Evolutionary conservation across 2,797 vertebrate genomes (phyloP), one percentile per base, ranked within the genome.

Genomic region (Spinus olivaceus): DNA sequence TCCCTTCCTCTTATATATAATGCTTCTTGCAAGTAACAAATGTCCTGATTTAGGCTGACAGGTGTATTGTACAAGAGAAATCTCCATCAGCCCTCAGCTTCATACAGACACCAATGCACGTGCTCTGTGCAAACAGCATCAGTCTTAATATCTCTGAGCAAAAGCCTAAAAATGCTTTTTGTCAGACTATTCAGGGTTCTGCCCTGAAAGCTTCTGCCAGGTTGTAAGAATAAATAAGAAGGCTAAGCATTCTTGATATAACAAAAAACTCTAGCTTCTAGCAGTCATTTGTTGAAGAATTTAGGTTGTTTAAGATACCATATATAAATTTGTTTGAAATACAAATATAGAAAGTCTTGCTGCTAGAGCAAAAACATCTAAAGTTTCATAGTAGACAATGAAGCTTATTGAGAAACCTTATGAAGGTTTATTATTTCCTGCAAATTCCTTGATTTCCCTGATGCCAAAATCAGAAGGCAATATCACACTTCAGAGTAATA

Each of bases 21-120:
- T 1, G 1, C 8, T 57, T 77, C 57, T 23, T 32, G 19, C 8
- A 41, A 32, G 12, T 51, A 33, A 57, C 2, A 46, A 64, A 46
- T 9, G 1, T 30, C 46, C 9, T 0, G 0, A 57, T 39, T 51
- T 64, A 33, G 21, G 24, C 8, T 64, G 33, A 82, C 8, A 51
- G 33, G 39, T 14, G 14, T 20, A 57, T 23, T 57, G 30, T 13
- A 57, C 37, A 32, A 59, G 4, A 35, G 15, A 64, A 77, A 22
- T 30, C 12, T 85, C 33, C 14, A 22, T 35, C 47, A 86, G 6
- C 4, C 30, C 4, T 78, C 10, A 5, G 21, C 15, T 91, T 90
- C 60, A 30, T 23, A 20, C 2, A 33, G 49, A 30, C 12, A 59
- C 4, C 7, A 60, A 21, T 18, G 7, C 27, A 14, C 1, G 1